A percentile compares a stretch with the other conserved stretches of the same genome.
These are phyloP conservation scores for Hyperoplus immaculatus DNA, from an alignment of 2,797 vertebrate genomes.

Conservation along the genomic window DNA sequence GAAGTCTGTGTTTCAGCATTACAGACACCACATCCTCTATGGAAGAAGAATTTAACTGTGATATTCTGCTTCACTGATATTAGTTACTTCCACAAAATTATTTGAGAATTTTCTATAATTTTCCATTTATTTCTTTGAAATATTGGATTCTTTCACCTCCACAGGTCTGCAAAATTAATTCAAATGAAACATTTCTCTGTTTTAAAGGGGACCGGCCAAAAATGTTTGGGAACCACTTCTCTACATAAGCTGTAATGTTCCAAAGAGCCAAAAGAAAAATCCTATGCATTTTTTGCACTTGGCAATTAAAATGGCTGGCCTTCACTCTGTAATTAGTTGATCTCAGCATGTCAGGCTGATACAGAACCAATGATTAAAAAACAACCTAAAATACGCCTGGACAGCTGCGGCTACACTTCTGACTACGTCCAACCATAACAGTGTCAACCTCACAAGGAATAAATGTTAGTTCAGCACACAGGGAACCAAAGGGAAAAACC, in stretches of 20 bases:
- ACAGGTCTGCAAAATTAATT: neutral
- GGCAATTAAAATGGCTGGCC: slow-evolving; percentile 19
- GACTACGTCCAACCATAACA: slow-evolving; percentile 71
- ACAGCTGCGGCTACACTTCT: slow-evolving; percentile 64
- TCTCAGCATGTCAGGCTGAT: slow-evolving; percentile 42
- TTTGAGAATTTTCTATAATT: neutral
- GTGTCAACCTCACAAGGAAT: slow-evolving; percentile 62
- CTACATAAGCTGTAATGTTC: slow-evolving; percentile 1
- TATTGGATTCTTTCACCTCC: neutral
- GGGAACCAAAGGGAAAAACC: slow-evolving; percentile 62
- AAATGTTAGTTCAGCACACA: slow-evolving; percentile 69
- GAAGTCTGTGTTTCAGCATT: neutral
- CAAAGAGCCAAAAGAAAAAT: slow-evolving; percentile 10
- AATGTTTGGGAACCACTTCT: neutral
- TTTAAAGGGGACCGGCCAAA: slow-evolving; percentile 11
- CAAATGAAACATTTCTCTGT: neutral
- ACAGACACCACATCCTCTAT: neutral
- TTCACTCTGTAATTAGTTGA: slow-evolving; percentile 46
- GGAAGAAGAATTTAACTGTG: neutral
- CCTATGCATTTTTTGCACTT: slow-evolving; percentile 40
- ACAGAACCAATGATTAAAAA: slow-evolving; percentile 59
- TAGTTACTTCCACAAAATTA: neutral
- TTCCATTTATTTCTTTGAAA: neutral
- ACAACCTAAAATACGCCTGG: slow-evolving; percentile 50
- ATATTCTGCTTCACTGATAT: neutral